Evolutionary conservation across 2,888 invertebrate genomes (phyloP).

Genomic region (Patella caerulea): DNA sequence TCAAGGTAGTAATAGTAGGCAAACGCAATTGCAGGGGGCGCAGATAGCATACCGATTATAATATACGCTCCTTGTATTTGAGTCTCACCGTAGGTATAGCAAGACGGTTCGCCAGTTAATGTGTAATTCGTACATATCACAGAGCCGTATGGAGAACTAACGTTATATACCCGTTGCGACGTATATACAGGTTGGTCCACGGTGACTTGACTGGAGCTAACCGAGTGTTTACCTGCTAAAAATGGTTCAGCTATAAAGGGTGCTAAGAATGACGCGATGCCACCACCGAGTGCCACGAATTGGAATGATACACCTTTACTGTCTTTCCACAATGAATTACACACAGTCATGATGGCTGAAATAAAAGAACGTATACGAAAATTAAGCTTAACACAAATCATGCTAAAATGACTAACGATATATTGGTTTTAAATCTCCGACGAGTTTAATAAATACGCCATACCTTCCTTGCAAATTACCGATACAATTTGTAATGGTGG

Average conservation of each 20-base stretch:
- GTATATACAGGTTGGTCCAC: not conserved
- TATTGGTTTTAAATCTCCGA: no score
- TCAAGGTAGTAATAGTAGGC: conserved; percentile 28
- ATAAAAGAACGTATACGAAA: not conserved
- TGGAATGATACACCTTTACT: conserved; percentile 31
- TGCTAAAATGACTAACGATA: no score
- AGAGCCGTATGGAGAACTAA: no score
- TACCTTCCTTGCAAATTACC: no score
- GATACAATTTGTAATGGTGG: no score
- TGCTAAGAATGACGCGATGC: conserved; percentile 30
- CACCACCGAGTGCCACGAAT: conserved; percentile 33
- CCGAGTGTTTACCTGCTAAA: conserved; percentile 14
- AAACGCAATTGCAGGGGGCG: conserved; percentile 32
- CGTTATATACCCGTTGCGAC: no score
- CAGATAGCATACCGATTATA: conserved; percentile 21
- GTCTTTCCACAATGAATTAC: conserved; percentile 25
- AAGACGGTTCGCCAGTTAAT: not conserved
- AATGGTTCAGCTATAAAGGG: conserved; percentile 36
- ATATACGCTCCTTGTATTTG: conserved; percentile 30
- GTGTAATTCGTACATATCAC: not conserved
- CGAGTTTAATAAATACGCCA: no score
- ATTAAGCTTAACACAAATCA: no score
- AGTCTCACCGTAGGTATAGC: not conserved
- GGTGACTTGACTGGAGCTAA: not conserved
- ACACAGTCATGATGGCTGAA: conserved; percentile 30